phyloP scores from a whole-genome alignment of 2,113 vertebrate genomes.

The Cavia aperea region DNA sequence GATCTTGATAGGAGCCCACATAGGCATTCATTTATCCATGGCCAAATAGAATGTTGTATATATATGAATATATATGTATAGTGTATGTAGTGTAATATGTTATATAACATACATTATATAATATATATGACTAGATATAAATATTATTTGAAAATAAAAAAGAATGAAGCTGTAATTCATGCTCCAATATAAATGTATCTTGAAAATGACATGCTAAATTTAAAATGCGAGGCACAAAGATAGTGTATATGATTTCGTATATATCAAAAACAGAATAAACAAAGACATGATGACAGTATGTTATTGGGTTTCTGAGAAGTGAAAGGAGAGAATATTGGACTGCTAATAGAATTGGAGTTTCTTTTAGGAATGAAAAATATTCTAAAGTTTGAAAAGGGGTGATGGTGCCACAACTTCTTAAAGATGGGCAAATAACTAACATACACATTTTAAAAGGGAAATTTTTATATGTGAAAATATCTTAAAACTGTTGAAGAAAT shows the following conservation, averaged over 20 bases:
- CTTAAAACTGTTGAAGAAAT: background rate
- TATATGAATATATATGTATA: background rate
- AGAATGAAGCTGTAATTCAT: background rate
- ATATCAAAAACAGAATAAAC: background rate
- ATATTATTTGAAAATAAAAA: slow-evolving; percentile 1
- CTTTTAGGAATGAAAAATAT: background rate
- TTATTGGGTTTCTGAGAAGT: background rate
- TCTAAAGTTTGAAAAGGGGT: background rate
- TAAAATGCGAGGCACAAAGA: background rate
- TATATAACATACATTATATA: background rate
- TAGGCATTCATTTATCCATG: background rate
- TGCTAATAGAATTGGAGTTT: background rate
- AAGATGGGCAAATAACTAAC: background rate
- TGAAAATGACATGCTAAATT: background rate
- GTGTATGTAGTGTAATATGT: background rate
- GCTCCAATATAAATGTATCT: background rate
- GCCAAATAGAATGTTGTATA: background rate
- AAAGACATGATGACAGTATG: background rate
- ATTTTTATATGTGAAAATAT: slow-evolving; percentile 12
- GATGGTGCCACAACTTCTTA: background rate
- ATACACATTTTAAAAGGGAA: background rate
- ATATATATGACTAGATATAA: background rate
- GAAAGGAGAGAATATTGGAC: background rate
- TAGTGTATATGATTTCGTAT: background rate
- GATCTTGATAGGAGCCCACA: background rate